Evolutionary conservation across 1,140 invertebrate species (phyloP), one percentile per base, ranked within the genome.

Genomic region (Caenorhabditis tropicalis): DNA sequence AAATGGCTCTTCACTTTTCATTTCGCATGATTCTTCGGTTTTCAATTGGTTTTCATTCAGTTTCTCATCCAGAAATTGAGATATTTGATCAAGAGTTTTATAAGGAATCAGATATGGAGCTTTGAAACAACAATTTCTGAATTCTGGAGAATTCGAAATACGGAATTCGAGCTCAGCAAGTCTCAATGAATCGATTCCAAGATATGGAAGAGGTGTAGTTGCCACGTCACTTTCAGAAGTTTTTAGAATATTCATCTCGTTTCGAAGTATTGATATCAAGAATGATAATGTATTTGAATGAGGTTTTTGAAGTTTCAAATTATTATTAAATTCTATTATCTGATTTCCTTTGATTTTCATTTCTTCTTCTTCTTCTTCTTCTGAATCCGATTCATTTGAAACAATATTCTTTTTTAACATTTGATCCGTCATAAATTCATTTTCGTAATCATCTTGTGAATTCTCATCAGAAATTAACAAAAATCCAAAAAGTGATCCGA

Each of bases 191-290:
- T 74, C 65, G n/a, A 74, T 24, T 21, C 65, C 65, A 15, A 74
- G 65, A 43, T 74, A 74, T 7, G 65, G 65, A n/a, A 74, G 36
- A 10, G 65, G 36, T 1, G 65, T 74, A n/a, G 21, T n/a, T 24
- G 9, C 16, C 2, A 74, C 36, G 33, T 74, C 65, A 43, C 43
- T 10, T 24, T 15, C 5, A 10, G 12, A 4, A 39, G 19, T 9
- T 15, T 39, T 43, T n/a, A 74, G 36, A 74, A 74, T 33, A 39
- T 74, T 74, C 65, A 74, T 74, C 24, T 74, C 4, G 7, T 74
- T 10, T 46, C 43, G 33, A 24, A 74, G 65, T 4, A 74, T 74
- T 27, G 65, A 46, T 24, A 74, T 43, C 1, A 74, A 19, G 12
- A 74, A 27, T 58, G 10, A 12, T 27, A 58, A 27, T 7, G 21